These are phyloP conservation scores for Capitella teleta DNA, from an alignment of 1,140 invertebrate genomes.

Conservation along the genomic window DNA sequence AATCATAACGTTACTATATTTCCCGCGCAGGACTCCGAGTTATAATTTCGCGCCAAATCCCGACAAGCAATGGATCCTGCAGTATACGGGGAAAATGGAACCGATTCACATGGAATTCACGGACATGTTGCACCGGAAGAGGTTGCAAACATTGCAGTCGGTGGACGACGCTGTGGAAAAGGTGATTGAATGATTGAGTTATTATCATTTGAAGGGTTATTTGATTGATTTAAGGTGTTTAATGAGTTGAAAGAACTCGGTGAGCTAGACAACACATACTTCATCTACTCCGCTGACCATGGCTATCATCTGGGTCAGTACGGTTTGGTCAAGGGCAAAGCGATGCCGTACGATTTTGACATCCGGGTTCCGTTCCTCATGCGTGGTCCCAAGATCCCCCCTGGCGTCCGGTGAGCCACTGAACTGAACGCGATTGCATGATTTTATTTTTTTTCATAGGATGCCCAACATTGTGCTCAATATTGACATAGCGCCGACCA, in stretches of 20 bases:
- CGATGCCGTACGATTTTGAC: conserved; percentile 97
- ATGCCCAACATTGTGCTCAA: conserved; percentile 86
- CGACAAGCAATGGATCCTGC: conserved; percentile 96
- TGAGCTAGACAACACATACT: conserved; percentile 89
- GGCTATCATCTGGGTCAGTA: conserved; percentile 97
- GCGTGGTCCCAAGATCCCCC: conserved; percentile 78
- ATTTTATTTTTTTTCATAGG: conserved; percentile 42
- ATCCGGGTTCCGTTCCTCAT: conserved; percentile 92
- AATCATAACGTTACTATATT: too few relatives aligned
- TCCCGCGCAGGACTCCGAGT: conserved; percentile 80
- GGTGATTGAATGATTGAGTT: conserved; percentile 21
- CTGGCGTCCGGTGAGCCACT: conserved; percentile 67
- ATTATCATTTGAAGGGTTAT: background rate
- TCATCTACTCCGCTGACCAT: conserved; percentile 95
- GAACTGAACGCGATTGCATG: background rate
- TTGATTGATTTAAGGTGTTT: conserved; percentile 52
- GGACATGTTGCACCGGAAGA: conserved; percentile 86
- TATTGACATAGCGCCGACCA: conserved; percentile 91
- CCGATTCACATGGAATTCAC: conserved; percentile 90
- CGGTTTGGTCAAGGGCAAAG: conserved; percentile 91
- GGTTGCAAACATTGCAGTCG: conserved; percentile 95
- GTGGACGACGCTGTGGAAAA: conserved; percentile 70
- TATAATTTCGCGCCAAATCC: conserved; percentile 96
- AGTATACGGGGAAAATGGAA: conserved; percentile 86
- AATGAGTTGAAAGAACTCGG: conserved; percentile 71